Evolutionary conservation across 2,888 invertebrate species (phyloP).

Genomic region (Branchipolynoe longqiensis): DNA sequence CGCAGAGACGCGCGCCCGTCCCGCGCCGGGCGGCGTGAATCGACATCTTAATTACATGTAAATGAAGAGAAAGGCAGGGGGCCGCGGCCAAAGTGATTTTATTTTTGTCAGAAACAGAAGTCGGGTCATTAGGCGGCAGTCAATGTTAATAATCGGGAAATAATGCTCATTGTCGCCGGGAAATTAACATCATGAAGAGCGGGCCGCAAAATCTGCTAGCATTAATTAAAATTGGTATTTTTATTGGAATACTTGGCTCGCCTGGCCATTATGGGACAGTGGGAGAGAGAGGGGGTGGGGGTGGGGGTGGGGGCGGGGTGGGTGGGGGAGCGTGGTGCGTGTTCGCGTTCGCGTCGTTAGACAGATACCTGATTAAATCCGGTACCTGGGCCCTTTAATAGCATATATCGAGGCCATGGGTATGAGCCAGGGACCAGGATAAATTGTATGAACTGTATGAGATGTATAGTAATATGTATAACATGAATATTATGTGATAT

Average conservation of each 20-base stretch:
- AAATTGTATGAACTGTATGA: too few relatives aligned
- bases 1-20: not conserved
- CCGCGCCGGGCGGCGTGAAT: slow-evolving; percentile 4
- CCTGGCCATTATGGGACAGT: slow-evolving; percentile 47
- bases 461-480: too few relatives aligned
- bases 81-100: slow-evolving; percentile 56
- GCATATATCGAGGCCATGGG: slow-evolving; percentile 37
- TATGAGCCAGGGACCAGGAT: too few relatives aligned
- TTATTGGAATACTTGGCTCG: slow-evolving; percentile 55
- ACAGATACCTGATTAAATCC: slow-evolving; percentile 49
- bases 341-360: too few relatives aligned
- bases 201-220: slow-evolving; percentile 34
- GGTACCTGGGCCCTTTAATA: slow-evolving; percentile 49
- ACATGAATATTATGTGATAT: too few relatives aligned
- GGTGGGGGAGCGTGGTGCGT: too few relatives aligned
- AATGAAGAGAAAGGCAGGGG: slow-evolving; percentile 20
- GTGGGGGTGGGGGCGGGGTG: too few relatives aligned
- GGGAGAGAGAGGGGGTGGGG: too few relatives aligned
- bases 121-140: slow-evolving; percentile 52
- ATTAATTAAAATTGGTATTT: slow-evolving; percentile 58
- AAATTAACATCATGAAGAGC: slow-evolving; percentile 54
- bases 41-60: slow-evolving; percentile 45
- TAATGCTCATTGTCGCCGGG: slow-evolving; percentile 51
- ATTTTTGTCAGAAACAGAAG: slow-evolving; percentile 54
- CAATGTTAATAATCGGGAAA: slow-evolving; percentile 52